Evolutionary conservation across 2,797 vertebrate genomes (phyloP), one percentile per base, ranked within the genome.

Genomic region (Esox masquinongy): DNA sequence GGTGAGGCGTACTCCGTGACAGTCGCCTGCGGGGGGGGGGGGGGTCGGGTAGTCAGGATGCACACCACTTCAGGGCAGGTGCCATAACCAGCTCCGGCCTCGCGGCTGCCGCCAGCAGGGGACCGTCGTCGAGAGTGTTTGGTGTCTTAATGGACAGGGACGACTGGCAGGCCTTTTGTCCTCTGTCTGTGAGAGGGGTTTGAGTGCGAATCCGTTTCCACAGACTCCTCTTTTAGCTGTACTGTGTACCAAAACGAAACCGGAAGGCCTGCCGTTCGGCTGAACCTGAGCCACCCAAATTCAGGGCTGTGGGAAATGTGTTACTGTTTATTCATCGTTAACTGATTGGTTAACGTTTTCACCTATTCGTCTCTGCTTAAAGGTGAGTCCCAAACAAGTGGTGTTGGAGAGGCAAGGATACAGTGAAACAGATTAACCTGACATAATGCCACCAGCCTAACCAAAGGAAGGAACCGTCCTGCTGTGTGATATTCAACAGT

Each of bases 11-110:
- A 76, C 81, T 73, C 63, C 63, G 0, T 43, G 31, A 63, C 80
- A 80, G 69, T 83, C 84, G 87, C 85, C 75, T 83, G 43, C 14
- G 76, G 77, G 76, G n/a, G n/a, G n/a, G n/a, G n/a, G n/a, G n/a
- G n/a, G n/a, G n/a, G n/a, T 50, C 4, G 11, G 31, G 70, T 70
- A 78, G 75, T 81, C 78, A 77, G 85, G 87, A 77, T 78, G 70
- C 68, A 64, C 66, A 39, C 67, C 68, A 80, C 75, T 83, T 78
- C 74, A 53, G n/a, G 79, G 77, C 70, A 31, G 6, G 68, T 72
- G 69, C 79, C 17, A 49, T 49, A 39, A 71, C 43, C 16, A 4
- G 56, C 56, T 24, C 3, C 56, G 8, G 22, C 19, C 73, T 19
- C 61, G 69, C 0, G 39, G 26, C 31, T 56, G 22, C 26, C 59